Percentiles rank a stretch among this genome's conserved stretches.
phyloP scores from a whole-genome alignment of 2,888 invertebrate genomes.

The Brachycybe producta region DNA sequence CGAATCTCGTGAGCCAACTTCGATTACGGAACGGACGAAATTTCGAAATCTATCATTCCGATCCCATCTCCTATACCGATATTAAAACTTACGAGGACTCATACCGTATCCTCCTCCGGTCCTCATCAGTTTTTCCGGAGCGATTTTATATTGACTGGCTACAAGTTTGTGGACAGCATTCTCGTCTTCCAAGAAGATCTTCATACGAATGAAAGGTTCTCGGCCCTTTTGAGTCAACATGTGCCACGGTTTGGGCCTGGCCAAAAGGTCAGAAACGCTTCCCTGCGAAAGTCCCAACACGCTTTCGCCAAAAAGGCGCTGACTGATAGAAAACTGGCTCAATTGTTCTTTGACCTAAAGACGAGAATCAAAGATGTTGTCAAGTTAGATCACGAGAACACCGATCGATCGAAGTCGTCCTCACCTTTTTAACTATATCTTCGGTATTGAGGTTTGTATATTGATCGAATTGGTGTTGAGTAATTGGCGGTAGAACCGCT shows the following conservation, averaged over 20 bases:
- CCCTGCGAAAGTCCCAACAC: constrained; percentile 95
- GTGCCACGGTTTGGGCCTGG: constrained; percentile 97
- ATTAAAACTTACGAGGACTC: constrained; percentile 20
- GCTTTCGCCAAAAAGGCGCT: constrained; percentile 93
- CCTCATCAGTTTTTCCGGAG: constrained; percentile 92
- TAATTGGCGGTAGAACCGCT: constrained; percentile 93
- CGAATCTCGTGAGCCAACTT: too few species aligned
- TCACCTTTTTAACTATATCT: constrained; percentile 82
- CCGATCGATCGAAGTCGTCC: too few species aligned
- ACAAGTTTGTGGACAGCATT: constrained; percentile 89
- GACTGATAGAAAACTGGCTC: constrained; percentile 92
- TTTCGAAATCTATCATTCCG: too few species aligned
- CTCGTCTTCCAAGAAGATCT: constrained; percentile 92
- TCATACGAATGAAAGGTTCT: constrained; percentile 95
- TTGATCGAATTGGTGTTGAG: constrained; percentile 96
- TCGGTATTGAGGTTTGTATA: constrained; percentile 97
- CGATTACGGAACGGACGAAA: too few species aligned
- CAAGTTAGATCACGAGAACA: neutral
- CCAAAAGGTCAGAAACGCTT: constrained; percentile 90
- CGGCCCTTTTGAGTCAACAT: constrained; percentile 95
- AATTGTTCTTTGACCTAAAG: constrained; percentile 76
- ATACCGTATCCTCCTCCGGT: constrained; percentile 38
- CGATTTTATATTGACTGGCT: constrained; percentile 94
- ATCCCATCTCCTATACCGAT: too few species aligned
- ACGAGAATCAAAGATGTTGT: constrained; percentile 13